Base-by-base conservation (phyloP, 2,113 vertebrate genomes). In the Parus major region DNA sequence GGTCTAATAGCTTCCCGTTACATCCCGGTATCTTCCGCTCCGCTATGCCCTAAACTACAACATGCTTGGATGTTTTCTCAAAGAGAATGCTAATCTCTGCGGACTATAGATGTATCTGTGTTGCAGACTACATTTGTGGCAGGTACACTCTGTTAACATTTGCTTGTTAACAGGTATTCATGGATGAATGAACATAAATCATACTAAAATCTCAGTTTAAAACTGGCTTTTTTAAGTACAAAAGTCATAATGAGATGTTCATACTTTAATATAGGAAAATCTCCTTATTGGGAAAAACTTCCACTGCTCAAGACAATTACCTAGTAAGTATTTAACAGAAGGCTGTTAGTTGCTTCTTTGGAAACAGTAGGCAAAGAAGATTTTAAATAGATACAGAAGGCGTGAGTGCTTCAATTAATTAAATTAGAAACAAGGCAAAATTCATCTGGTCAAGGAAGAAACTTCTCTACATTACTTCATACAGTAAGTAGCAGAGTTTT, bases 271-370 rank as follows among this genome's bases (percentile, higher is more conserved):
- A 17, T 41, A 65, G 31, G 11, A 41, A 83, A 80, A 65, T 53
- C 49, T 59, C 55, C 28, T 70, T 50, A 33, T 25, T 21, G 20
- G 14, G 46, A 46, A 76, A 65, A 49, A 7, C 2, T 78, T 59
- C 21, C 10, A n/a, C 9, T 7, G 0, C 18, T 64, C n/a, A 31
- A 6, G 49, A n/a, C 27, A 86, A 59, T 18, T 63, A 42, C 42
- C 39, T 25, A 49, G 11, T 18, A 53, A 73, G 6, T 46, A 72
- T 63, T 66, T 80, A 72, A 68, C 5, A 55, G 12, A 50, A 28
- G 36, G 22, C 3, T 0, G 0, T 35, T 2, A 2, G 5, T 7
- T 44, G 10, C 19, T 53, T 49, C 39, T 60, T 90, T 3, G 6
- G 50, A 79, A 82, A 17, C 20, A 19, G 27, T 22, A 68, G 50